A percentile compares a stretch with the other conserved stretches of the same genome.
Conservation (phyloP, 2,113 vertebrate species). For the Xiphophorus hellerii region DNA sequence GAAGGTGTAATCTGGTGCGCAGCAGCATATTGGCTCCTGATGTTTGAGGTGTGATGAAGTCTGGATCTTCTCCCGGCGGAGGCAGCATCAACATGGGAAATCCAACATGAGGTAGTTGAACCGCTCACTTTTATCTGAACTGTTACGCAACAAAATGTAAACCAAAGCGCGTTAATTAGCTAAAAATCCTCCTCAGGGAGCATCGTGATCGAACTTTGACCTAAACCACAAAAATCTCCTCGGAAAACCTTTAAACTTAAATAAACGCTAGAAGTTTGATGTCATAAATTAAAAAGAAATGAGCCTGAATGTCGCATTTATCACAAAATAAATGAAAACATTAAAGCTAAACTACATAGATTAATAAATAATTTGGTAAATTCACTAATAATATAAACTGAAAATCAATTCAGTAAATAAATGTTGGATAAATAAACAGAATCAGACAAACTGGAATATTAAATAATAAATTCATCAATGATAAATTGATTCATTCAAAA, state of each 20-base stretch:
- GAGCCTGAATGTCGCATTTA: background rate
- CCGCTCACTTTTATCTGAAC: constrained; percentile 72
- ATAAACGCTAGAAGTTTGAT: background rate
- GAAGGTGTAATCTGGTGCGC: background rate
- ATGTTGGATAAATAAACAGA: background rate
- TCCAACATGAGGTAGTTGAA: constrained; percentile 13
- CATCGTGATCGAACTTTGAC: constrained; percentile 54
- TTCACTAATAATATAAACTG: background rate
- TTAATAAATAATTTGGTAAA: background rate
- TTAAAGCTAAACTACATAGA: background rate
- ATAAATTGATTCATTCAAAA: background rate
- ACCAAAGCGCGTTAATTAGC: constrained; percentile 73
- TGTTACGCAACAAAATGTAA: constrained; percentile 71
- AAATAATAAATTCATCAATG: too few relatives aligned
- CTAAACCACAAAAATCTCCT: background rate
- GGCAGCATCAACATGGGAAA: constrained; percentile 27
- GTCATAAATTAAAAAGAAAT: background rate
- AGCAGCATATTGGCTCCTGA: too few relatives aligned
- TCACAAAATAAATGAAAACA: background rate
- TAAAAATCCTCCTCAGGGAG: constrained; percentile 74
- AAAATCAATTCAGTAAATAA: background rate
- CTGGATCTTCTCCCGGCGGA: constrained; percentile 28
- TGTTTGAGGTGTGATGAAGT: constrained; percentile 9
- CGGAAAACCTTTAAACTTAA: too few relatives aligned
- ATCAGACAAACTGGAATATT: too few relatives aligned